A percentile compares a stretch with the other conserved stretches of the same genome.
These are phyloP conservation scores for Hermodice carunculata DNA, from an alignment of 2,888 invertebrate genomes.

Conservation along the genomic window DNA sequence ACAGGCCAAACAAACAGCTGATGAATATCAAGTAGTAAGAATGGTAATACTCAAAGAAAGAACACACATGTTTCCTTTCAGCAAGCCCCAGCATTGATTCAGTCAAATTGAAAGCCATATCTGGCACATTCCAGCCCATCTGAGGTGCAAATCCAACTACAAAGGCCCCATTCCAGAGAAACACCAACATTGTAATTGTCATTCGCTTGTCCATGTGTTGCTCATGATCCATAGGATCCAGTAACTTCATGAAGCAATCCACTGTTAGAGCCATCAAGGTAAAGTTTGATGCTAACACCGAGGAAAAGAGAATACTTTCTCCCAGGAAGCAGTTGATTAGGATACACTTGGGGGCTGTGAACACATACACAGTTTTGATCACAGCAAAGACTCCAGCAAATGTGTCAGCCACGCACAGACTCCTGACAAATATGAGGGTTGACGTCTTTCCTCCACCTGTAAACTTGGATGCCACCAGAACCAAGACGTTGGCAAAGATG, in stretches of 20 bases:
- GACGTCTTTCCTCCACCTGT: slow-evolving; percentile 51
- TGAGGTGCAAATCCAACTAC: slow-evolving; percentile 59
- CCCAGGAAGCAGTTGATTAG: slow-evolving; percentile 56
- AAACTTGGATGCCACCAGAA: slow-evolving; percentile 48
- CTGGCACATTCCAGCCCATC: slow-evolving; percentile 48
- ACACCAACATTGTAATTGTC: slow-evolving; percentile 51
- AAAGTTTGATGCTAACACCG: slow-evolving; percentile 48
- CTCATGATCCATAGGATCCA: slow-evolving; percentile 42
- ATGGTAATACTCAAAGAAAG: slow-evolving; percentile 12
- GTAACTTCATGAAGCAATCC: slow-evolving; percentile 51
- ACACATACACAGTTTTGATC: slow-evolving; percentile 49
- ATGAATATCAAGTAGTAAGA: slow-evolving; percentile 1
- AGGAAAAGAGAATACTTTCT: slow-evolving; percentile 57
- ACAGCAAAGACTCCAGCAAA: slow-evolving; percentile 54
- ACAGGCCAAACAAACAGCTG: neutral
- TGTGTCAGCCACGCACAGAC: slow-evolving; percentile 52
- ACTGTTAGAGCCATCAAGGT: slow-evolving; percentile 50
- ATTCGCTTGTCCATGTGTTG: slow-evolving; percentile 52
- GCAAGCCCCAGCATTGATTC: too few species aligned
- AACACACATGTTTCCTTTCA: slow-evolving; percentile 7
- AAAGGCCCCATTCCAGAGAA: slow-evolving; percentile 59
- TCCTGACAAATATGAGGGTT: slow-evolving; percentile 56
- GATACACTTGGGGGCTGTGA: slow-evolving; percentile 20
- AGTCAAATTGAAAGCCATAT: slow-evolving; percentile 1
- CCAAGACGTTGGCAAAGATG: neutral